Base-by-base conservation (phyloP, 2,888 invertebrate species). In the Dryobotodes eremita region DNA sequence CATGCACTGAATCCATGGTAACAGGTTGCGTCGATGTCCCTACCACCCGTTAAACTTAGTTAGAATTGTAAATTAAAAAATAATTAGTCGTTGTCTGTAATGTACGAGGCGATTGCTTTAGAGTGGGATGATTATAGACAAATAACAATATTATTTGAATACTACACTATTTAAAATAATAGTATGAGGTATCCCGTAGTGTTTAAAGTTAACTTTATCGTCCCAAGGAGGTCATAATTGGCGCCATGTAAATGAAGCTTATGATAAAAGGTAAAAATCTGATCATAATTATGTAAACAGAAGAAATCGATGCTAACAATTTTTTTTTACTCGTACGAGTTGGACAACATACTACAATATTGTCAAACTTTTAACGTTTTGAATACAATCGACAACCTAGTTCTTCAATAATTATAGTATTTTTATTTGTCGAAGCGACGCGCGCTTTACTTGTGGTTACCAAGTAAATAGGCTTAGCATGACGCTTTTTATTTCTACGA, bases 21-120 rank as follows among this genome's bases (percentile, higher is more conserved):
- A 42, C 42, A 6, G 7, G 7, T 42, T 42, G 42, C 5, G 42
- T 42, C 7, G 4, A 7, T 42, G 42, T 42, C 7, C 42, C 42
- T 42, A 5, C 42, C 42, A 42, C 42, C 42, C 42, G 17, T 0
- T 53, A 20, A n/a, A 59, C 42, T 20, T 11, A 6, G 6, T 48
- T 78, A 10, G 1, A 68, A 79, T 68, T 26, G 10, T 42, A 59
- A 36, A 57, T 65, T 48, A 77, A 26, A 79, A 50, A 68, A 31
- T 26, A 64, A 66, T 53, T 3, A 57, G 50, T 42, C 46, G 1
- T 23, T 13, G 0, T 72, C 8, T 53, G 10, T 31, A 69, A 23
- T n/a, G 26, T 57, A 11, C 46, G 23, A 71, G 31, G 17, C 23
- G 31, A 57, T 31, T 46, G 31, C 42, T 68, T 50, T 50, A 23